phyloP scores from a whole-genome alignment of 35 echinoderm and acorn worm species.

The Eucidaris tribuloides region DNA sequence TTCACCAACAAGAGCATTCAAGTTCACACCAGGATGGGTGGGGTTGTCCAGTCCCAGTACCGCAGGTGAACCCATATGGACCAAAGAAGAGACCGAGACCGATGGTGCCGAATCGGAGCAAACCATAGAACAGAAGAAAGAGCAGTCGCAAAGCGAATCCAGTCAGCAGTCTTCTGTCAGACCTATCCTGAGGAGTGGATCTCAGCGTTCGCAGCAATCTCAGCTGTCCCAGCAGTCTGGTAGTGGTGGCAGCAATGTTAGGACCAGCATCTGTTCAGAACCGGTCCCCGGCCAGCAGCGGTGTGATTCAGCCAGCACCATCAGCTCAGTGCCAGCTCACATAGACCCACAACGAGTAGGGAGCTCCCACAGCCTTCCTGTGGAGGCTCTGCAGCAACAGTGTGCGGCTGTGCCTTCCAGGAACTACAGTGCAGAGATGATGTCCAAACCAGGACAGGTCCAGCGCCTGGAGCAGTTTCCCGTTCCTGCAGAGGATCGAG shows the following conservation, averaged over 20 bases:
- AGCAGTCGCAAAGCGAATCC: conserved; percentile 27
- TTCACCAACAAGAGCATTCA: conserved; percentile 77
- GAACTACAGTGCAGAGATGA: conserved; percentile 44
- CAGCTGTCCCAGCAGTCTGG: conserved; percentile 4
- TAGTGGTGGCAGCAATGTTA: conserved; percentile 31
- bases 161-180: conserved; percentile 11
- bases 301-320: conserved; percentile 20
- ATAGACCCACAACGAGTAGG: conserved; percentile 20
- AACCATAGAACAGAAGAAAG: background rate
- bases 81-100: background rate
- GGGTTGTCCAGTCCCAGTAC: conserved; percentile 33
- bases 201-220: conserved; percentile 9
- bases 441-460: background rate
- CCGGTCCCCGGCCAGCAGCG: background rate
- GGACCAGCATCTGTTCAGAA: conserved; percentile 66
- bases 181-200: conserved; percentile 20
- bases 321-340: conserved; percentile 1
- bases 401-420: background rate
- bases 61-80: conserved; percentile 18
- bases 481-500: background rate
- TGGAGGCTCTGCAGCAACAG: conserved; percentile 27
- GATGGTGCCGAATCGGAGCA: background rate
- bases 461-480: conserved; percentile 18
- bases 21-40: conserved; percentile 79
- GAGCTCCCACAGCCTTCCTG: conserved; percentile 82